A percentile compares a stretch with the other conserved stretches of the same genome.
These are phyloP conservation scores for Spea hammondii DNA, from an alignment of 2,797 vertebrate genomes.

Conservation along the genomic window DNA sequence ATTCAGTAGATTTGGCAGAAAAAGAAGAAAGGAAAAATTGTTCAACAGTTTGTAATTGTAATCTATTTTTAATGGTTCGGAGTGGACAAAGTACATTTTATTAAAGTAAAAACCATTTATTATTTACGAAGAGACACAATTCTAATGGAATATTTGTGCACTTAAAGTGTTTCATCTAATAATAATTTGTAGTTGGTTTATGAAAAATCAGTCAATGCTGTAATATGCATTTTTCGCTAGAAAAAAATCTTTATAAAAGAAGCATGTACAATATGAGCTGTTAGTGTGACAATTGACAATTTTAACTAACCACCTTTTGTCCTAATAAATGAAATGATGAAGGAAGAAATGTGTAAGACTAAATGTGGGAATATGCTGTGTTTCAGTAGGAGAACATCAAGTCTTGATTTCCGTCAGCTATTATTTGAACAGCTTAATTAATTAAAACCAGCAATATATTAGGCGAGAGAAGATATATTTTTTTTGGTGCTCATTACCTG, in stretches of 20 bases:
- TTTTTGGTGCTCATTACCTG: neutral
- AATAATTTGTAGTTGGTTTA: conserved; percentile 26
- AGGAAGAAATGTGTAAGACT: conserved; percentile 11
- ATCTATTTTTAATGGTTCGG: neutral
- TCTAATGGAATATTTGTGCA: conserved; percentile 4
- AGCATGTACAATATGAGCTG: neutral
- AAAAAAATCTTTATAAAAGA: neutral
- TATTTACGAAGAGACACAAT: conserved; percentile 7
- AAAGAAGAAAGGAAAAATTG: neutral
- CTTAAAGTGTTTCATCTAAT: conserved; percentile 9
- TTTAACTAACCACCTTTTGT: conserved; percentile 3
- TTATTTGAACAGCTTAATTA: conserved; percentile 5
- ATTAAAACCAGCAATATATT: conserved; percentile 6
- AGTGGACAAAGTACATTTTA: conserved; percentile 16
- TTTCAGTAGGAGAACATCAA: neutral
- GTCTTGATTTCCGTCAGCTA: neutral
- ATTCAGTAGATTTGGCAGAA: too few species aligned
- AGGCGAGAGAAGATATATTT: neutral
- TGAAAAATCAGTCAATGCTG: neutral
- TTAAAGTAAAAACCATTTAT: conserved; percentile 18
- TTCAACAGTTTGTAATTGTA: neutral
- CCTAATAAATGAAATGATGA: neutral
- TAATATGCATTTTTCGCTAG: neutral
- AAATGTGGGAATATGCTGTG: conserved; percentile 2
- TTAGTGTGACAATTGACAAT: neutral